Percentiles rank a stretch among this genome's conserved stretches.
Evolutionary conservation across 2,797 vertebrate genomes (phyloP).

Genomic region (Numenius phaeopus): DNA sequence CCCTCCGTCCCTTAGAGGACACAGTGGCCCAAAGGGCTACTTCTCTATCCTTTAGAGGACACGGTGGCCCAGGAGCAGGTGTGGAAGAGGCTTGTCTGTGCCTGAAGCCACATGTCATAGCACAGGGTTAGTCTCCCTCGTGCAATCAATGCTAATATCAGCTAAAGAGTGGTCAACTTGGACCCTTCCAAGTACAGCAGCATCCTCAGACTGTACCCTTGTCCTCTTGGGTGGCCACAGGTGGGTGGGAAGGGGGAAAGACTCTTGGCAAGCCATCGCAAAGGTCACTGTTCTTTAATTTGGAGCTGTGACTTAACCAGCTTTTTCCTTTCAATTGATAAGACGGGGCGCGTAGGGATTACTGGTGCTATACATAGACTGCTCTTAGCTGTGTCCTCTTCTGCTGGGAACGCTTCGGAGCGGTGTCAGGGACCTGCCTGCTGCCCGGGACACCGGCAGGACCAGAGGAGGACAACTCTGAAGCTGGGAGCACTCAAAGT

Average conservation of each 20-base stretch:
- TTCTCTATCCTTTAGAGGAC: neutral
- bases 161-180: neutral
- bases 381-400: slow-evolving; percentile 9
- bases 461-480: neutral
- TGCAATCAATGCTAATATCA: neutral
- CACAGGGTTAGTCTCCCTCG: neutral
- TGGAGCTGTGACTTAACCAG: slow-evolving; percentile 21
- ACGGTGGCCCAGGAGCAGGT: neutral
- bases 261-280: neutral
- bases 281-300: neutral
- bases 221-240: neutral
- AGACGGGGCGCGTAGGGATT: slow-evolving; percentile 12
- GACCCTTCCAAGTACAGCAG: neutral
- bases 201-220: neutral
- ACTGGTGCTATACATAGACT: slow-evolving; percentile 53
- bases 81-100: neutral
- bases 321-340: neutral
- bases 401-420: neutral
- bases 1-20: neutral
- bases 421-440: neutral
- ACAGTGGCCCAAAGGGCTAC: neutral
- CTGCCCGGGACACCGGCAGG: neutral
- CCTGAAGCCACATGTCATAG: neutral
- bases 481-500: neutral
- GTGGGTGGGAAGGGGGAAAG: neutral